phyloP scores from a whole-genome alignment of 2,797 vertebrate species.

The Neopelma chrysocephalum region DNA sequence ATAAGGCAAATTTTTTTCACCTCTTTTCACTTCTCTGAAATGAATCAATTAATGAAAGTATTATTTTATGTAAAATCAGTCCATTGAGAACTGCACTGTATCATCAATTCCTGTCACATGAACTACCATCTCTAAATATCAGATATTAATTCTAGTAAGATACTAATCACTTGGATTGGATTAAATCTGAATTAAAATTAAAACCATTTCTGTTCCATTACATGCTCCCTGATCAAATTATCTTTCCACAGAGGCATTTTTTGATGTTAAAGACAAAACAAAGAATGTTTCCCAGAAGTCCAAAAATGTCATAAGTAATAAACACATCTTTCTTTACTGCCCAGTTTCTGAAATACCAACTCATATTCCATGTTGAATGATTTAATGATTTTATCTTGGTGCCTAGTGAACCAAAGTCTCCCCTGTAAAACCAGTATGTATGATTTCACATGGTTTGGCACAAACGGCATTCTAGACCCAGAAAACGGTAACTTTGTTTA shows the following conservation, averaged over 20 bases:
- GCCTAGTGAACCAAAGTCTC: neutral
- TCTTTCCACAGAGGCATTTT: neutral
- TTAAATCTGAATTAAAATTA: neutral
- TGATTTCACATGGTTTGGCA: neutral
- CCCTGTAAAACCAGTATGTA: neutral
- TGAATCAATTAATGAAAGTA: neutral
- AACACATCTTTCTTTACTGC: neutral
- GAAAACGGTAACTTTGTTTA: neutral
- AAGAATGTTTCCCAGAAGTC: neutral
- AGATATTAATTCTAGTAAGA: neutral
- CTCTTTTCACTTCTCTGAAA: neutral
- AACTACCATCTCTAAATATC: neutral
- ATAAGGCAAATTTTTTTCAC: neutral
- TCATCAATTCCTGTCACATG: neutral
- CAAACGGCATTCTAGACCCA: neutral
- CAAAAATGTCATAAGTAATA: conserved; percentile 5
- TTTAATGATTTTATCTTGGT: neutral
- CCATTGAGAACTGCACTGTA: neutral
- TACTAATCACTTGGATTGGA: neutral
- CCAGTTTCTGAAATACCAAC: neutral
- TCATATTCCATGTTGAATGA: neutral
- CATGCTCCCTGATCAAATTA: neutral
- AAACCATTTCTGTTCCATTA: neutral
- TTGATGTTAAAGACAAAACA: neutral
- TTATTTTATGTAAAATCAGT: neutral